Evolutionary conservation across 1,140 invertebrate genomes (phyloP), one percentile per base, ranked within the genome.

Genomic region (Diuraphis noxia): DNA sequence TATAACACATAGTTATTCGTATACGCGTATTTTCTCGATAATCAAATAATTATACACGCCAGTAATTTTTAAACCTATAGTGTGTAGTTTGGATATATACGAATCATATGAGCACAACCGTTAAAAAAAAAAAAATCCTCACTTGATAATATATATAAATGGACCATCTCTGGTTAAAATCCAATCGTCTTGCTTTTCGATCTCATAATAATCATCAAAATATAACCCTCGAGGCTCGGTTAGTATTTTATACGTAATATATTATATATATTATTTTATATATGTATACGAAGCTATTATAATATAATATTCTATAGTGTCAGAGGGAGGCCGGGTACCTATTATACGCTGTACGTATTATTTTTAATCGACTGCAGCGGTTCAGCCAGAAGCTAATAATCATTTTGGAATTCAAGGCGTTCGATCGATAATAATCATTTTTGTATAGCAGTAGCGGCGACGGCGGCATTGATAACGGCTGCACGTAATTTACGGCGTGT

Each of bases 401-500:
- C 25, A 23, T 81, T 41, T 82, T n/a, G 38, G 38, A 82, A 82
- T 82, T 82, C 38, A 3, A 82, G 79, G 79, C 79, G 79, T 40
- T 43, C 81, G 38, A 40, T 82, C 38, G 81, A 41, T 41, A 72
- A 82, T 82, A 82, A 82, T 82, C 81, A 82, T 40, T 82, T 72
- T n/a, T 72, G 56, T n/a, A n/a, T n/a, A 72, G 56, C 79, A 23
- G 79, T 81, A 82, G 40, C 38, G 4, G 38, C 34, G 19, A 7
- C 77, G 79, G 79, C 40, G 81, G 38, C 30, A 82, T 82, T 82
- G 81, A 82, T 82, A 82, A 82, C 81, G 23, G 38, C 25, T 34
- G 56, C 25, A 41, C 81, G 38, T 82, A 82, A 82, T 82, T 82
- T 82, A 82, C 81, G 81, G 40, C 81, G 81, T 82, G 81, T 82